Base-by-base conservation (phyloP, 2,888 invertebrate genomes). In the Limnephilus rhombicus region DNA sequence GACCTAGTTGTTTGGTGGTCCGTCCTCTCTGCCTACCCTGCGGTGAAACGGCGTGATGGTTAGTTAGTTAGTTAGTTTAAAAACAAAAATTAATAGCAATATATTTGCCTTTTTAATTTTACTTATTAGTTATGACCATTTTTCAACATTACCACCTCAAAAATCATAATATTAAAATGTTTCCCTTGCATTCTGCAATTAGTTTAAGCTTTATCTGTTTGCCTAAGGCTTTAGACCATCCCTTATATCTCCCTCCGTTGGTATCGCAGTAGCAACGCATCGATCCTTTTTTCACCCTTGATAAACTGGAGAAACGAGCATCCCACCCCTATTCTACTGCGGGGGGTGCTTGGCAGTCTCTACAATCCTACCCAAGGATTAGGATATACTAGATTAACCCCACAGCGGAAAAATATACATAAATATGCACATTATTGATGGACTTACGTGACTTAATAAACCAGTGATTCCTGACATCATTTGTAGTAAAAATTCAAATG, bases 251-350 rank as follows among this genome's bases (percentile, higher is more conserved):
- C 68, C 68, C 68, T 68, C n/a, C 68, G 68, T 9, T 68, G 24
- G 9, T n/a, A 68, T 68, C 24, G 24, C 24, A 68, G 68, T 68
- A 34, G 83, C 34, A n/a, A 31, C 83, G 83, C 34, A 83, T 83
- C 83, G 83, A 83, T 83, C 34, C 24, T 83, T 83, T 83, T 83
- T 83, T 41, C 34, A 34, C 83, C 83, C 83, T 24, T 24, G 83
- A 83, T 83, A 83, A 37, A 83, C 83, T 83, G 83, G 83, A n/a
- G 68, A 68, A 68, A 68, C 9, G 68, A 68, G 24, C 68, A 68
- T n/a, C 9, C 68, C 68, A 68, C 68, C 68, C 68, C 24, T 68
- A 68, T 68, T 68, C 68, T 68, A 2, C 68, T 68, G 68, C n/a
- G 9, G 68, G 68, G 53, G 68, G 68, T 24, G 24, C 68, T 68